Evolutionary conservation across 2,888 invertebrate species (phyloP).

Genomic region (Drosophila aldrichi): DNA sequence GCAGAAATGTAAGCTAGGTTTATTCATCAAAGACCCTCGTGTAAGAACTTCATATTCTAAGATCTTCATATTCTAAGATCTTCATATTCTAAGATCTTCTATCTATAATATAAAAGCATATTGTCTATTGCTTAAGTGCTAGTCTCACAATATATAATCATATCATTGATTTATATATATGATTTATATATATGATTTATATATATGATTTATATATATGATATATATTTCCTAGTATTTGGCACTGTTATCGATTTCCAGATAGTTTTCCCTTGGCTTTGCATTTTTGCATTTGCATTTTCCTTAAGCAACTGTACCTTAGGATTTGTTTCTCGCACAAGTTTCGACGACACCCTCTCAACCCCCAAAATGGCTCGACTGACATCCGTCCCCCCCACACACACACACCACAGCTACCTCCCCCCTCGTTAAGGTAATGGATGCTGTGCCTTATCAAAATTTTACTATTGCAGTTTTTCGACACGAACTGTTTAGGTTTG

Average conservation of each 20-base stretch:
- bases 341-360: neutral
- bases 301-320: constrained; percentile 18
- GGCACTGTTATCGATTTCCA: neutral
- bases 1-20: too few species aligned
- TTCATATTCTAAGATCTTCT: neutral
- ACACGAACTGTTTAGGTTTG: constrained; percentile 4
- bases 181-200: neutral
- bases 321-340: neutral
- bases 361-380: neutral
- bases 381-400: neutral
- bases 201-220: neutral
- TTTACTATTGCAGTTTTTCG: constrained; percentile 45
- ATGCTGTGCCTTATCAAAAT: constrained; percentile 43
- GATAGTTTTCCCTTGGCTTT: neutral
- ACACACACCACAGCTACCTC: too few species aligned
- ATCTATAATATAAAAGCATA: neutral
- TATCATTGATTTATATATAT: too few species aligned
- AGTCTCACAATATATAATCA: too few species aligned
- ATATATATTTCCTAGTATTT: neutral
- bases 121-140: too few species aligned
- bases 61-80: neutral
- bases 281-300: constrained; percentile 7
- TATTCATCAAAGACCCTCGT: too few species aligned
- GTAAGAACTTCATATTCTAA: too few species aligned
- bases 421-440: constrained; percentile 30